phyloP scores from a whole-genome alignment of 2,797 vertebrate genomes.

The Gephyroberyx darwinii region DNA sequence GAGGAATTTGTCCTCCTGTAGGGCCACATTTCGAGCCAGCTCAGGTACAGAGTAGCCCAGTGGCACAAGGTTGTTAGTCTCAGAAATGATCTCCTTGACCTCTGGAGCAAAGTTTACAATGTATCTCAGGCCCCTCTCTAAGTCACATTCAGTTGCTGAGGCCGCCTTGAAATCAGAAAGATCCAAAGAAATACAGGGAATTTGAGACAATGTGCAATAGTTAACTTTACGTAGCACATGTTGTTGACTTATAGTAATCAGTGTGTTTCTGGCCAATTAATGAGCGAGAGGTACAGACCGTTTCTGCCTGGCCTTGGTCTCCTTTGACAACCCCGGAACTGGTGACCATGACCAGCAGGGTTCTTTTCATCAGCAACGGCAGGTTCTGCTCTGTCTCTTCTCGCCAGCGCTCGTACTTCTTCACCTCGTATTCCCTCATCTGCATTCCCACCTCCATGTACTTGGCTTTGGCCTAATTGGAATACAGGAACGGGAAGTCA shows the following conservation, averaged over 20 bases:
- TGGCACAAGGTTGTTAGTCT: constrained; percentile 86
- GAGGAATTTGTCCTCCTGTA: constrained; percentile 86
- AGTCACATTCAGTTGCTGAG: constrained; percentile 35
- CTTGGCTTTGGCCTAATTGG: constrained; percentile 83
- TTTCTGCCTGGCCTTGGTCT: constrained; percentile 40
- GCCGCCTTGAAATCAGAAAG: constrained; percentile 33
- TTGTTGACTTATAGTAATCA: background rate
- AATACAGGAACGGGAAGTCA: constrained; percentile 26
- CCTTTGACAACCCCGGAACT: background rate
- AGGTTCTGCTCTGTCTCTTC: constrained; percentile 73
- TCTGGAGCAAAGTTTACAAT: constrained; percentile 86
- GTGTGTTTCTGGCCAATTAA: background rate
- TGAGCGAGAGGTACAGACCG: constrained; percentile 57
- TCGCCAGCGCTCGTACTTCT: constrained; percentile 83
- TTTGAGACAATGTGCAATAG: background rate
- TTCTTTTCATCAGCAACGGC: constrained; percentile 83
- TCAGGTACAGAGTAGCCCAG: constrained; percentile 84
- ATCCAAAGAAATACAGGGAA: constrained; percentile 5
- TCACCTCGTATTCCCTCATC: constrained; percentile 84
- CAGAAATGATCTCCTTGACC: constrained; percentile 86
- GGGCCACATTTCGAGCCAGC: constrained; percentile 80
- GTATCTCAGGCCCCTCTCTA: constrained; percentile 65
- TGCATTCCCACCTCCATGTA: constrained; percentile 82
- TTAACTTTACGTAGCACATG: constrained; percentile 6
- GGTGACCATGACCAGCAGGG: constrained; percentile 75